A percentile compares a stretch with the other conserved stretches of the same genome.
These are phyloP conservation scores for Echinops telfairi DNA, from an alignment of 2,113 vertebrate species.

Conservation along the genomic window DNA sequence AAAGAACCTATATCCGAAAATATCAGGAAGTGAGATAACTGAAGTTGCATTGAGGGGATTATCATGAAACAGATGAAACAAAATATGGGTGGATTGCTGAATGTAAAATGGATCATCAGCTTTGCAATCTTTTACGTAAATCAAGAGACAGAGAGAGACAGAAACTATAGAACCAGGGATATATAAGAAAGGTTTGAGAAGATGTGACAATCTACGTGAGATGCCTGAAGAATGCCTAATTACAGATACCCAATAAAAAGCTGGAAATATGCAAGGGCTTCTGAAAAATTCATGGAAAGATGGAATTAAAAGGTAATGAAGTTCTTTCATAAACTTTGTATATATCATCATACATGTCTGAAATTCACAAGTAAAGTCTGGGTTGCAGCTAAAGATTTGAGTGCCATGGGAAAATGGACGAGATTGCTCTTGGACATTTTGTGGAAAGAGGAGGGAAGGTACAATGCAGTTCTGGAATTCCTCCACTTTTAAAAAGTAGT, in stretches of 20 bases:
- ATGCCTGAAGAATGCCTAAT: neutral
- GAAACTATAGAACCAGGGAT: neutral
- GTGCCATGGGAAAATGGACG: neutral
- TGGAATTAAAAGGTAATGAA: no score
- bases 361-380: neutral
- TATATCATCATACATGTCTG: neutral
- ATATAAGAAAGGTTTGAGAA: constrained; percentile 10
- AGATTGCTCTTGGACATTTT: neutral
- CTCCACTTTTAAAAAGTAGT: neutral
- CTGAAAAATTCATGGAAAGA: no score
- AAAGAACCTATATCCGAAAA: no score
- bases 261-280: neutral
- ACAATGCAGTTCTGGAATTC: neutral
- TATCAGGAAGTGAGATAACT: no score
- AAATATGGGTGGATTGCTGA: no score
- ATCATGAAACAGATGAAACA: no score
- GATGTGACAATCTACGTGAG: neutral
- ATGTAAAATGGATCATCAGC: no score
- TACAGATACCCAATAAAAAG: neutral
- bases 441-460: neutral
- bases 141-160: neutral
- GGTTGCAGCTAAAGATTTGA: constrained; percentile 1
- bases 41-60: no score
- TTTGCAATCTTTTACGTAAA: no score
- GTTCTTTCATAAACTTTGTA: no score